Base-by-base conservation (phyloP, 2,888 invertebrate genomes). In the Elmis aenea region DNA sequence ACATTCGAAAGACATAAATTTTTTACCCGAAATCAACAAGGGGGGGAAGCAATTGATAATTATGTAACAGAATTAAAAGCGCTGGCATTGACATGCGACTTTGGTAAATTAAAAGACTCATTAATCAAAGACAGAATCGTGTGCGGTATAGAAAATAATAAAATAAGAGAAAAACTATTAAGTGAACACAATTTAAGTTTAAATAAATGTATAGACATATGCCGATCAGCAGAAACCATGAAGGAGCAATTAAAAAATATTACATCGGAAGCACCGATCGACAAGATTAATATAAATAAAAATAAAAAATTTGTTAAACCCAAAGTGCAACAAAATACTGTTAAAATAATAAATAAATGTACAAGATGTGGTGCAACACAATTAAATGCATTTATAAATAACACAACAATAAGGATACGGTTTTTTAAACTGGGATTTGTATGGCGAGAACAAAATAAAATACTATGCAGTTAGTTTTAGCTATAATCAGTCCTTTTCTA, bases 21-120 rank as follows among this genome's bases (percentile, higher is more conserved):
- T 18, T 18, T 18, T 8, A 18, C 20, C 20, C 5, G 25, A 24
- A 24, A 24, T 24, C 5, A 24, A 24, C 5, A 9, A 9, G 5
- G 6, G 9, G 25, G 25, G 5, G 25, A 24, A 9, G 9, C 5
- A 6, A 6, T 24, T 24, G 25, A 24, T 5, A 9, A 8, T 24
- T 24, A 24, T 10, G 25, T 24, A 8, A 24, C 25, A 24, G 25
- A 24, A 24, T 9, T 24, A 24, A 24, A 24, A 24, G 5, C 10
- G 5, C 9, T 24, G 25, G n/a, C 25, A 9, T 8, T 9, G 9
- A 24, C 25, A 5, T 24, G 25, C 9, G 25, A 24, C 5, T 24
- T 24, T 24, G 25, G 10, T 5, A 24, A 24, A 24, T 24, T 24
- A 24, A 24, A 10, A 24, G 5, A 24, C 5, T 24, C 25, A 10